These are phyloP conservation scores for Chrysopa pallens DNA, from an alignment of 1,140 invertebrate genomes.

Conservation along the genomic window DNA sequence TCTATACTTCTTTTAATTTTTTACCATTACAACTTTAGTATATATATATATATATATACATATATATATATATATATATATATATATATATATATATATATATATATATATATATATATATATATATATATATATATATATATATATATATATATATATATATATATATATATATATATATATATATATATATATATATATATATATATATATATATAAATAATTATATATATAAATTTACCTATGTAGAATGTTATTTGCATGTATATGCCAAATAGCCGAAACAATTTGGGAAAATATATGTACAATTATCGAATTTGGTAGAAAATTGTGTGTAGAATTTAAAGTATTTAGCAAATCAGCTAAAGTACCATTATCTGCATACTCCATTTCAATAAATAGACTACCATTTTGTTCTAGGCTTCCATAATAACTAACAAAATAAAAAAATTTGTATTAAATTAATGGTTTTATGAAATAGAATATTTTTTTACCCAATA, in stretches of 20 bases:
- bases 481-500: conserved; percentile 20
- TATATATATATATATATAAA: too few species aligned
- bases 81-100: too few species aligned
- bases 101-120: too few species aligned
- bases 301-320: conserved; percentile 40
- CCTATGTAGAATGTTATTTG: conserved; percentile 55
- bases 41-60: too few species aligned
- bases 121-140: too few species aligned
- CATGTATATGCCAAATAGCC: conserved; percentile 54
- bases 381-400: conserved; percentile 71
- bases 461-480: not conserved
- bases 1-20: too few species aligned
- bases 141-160: too few species aligned
- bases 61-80: too few species aligned
- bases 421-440: conserved; percentile 47
- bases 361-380: conserved; percentile 51
- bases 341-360: conserved; percentile 32
- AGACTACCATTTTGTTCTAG: conserved; percentile 54
- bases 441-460: not conserved
- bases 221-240: conserved; percentile 14
- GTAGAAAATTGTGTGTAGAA: conserved; percentile 22
- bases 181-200: too few species aligned
- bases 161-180: too few species aligned
- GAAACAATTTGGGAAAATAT: conserved; percentile 52
- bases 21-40: too few species aligned